Conservation (phyloP, 1,140 invertebrate species). For the Maniola jurtina region DNA sequence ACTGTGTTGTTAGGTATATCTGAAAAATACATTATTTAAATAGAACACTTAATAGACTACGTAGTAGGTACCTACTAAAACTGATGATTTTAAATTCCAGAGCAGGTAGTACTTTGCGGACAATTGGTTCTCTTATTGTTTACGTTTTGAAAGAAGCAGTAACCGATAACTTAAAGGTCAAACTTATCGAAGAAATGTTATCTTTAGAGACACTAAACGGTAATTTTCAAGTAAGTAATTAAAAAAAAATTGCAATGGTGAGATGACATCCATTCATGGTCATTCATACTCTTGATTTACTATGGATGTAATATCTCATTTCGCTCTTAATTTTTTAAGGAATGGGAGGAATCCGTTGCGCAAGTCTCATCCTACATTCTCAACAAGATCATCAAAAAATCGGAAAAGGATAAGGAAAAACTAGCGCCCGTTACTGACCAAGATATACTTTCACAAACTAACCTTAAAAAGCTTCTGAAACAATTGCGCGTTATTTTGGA, state of each 20-base stretch:
- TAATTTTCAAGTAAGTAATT: conserved; percentile 50
- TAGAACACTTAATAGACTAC: too few relatives aligned
- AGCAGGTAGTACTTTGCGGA: conserved; percentile 46
- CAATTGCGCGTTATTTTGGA: conserved; percentile 60
- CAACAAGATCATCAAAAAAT: conserved; percentile 61
- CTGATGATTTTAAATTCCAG: conserved; percentile 39
- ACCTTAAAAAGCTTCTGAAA: conserved; percentile 64
- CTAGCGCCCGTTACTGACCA: conserved; percentile 61
- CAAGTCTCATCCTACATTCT: conserved; percentile 58
- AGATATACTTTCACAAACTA: conserved; percentile 59
- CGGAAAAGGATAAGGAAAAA: conserved; percentile 69
- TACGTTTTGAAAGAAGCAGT: conserved; percentile 49
- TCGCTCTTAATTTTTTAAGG: conserved; percentile 34
- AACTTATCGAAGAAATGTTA: conserved; percentile 65
- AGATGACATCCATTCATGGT: too few relatives aligned
- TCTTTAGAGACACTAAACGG: conserved; percentile 55
- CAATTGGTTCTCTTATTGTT: conserved; percentile 50
- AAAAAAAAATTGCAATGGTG: too few relatives aligned
- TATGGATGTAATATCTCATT: too few relatives aligned
- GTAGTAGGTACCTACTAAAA: too few relatives aligned
- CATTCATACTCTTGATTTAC: too few relatives aligned
- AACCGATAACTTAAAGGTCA: conserved; percentile 49
- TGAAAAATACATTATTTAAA: too few relatives aligned
- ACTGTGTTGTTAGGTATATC: conserved; percentile 49
- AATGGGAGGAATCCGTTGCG: conserved; percentile 66